Percentiles rank a stretch among this genome's conserved stretches.
Conservation (phyloP, 2,888 invertebrate species). For the Macrosiphum euphorbiae region DNA sequence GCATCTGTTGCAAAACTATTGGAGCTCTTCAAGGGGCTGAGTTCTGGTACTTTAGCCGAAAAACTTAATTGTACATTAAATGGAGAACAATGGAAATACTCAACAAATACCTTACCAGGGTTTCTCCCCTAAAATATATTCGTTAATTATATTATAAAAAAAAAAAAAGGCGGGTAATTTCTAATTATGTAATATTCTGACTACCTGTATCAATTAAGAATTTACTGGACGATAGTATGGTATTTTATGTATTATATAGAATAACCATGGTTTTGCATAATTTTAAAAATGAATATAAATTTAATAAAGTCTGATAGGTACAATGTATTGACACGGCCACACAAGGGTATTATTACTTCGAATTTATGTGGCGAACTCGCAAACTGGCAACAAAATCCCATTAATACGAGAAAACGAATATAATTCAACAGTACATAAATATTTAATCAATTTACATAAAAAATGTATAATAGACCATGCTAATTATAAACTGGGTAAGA, state of each 20-base stretch:
- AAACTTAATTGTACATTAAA: slow-evolving; percentile 55
- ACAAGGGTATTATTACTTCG: neutral
- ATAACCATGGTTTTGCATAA: neutral
- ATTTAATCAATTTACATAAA: neutral
- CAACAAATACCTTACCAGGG: slow-evolving; percentile 32
- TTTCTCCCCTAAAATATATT: slow-evolving; percentile 50
- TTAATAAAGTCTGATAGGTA: neutral
- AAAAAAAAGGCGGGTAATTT: neutral
- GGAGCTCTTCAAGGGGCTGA: slow-evolving; percentile 42
- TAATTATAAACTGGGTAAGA: neutral
- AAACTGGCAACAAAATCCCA: neutral
- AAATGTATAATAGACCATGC: neutral
- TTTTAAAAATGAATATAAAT: neutral
- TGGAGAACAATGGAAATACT: slow-evolving; percentile 51
- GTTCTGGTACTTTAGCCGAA: slow-evolving; percentile 51
- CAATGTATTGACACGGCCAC: neutral
- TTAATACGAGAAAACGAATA: neutral
- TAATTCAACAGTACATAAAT: neutral
- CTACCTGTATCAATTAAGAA: neutral
- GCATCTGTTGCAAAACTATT: slow-evolving; percentile 59
- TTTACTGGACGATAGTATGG: neutral
- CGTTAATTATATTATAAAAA: neutral
- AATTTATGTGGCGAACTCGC: neutral
- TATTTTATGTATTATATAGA: neutral
- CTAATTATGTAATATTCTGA: neutral